These are phyloP conservation scores for Lepidurus apus DNA, from an alignment of 1,140 invertebrate species.

Conservation along the genomic window DNA sequence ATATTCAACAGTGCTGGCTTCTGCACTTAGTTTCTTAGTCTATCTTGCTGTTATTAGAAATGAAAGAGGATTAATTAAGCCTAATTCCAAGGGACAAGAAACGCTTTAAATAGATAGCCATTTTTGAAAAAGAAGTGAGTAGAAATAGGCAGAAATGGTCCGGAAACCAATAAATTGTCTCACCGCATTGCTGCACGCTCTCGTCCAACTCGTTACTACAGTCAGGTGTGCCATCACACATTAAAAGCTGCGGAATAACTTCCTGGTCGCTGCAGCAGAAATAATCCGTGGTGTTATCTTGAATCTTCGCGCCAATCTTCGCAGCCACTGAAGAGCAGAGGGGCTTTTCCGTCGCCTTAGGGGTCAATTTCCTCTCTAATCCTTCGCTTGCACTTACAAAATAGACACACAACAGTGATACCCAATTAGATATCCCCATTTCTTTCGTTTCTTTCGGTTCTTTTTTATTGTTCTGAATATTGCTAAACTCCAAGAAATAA, in stretches of 20 bases:
- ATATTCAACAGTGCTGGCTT: too few relatives aligned
- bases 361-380: background rate
- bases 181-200: constrained; percentile 36
- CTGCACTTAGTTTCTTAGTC: too few relatives aligned
- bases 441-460: background rate
- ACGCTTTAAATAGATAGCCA: too few relatives aligned
- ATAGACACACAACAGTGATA: background rate
- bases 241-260: constrained; percentile 38
- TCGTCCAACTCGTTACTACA: constrained; percentile 41
- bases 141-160: background rate
- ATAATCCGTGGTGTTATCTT: background rate
- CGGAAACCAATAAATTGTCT: background rate
- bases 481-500: background rate
- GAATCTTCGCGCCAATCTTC: background rate
- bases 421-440: background rate
- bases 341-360: background rate
- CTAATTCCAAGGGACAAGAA: too few relatives aligned
- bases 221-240: constrained; percentile 41
- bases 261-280: constrained; percentile 25
- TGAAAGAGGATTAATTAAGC: too few relatives aligned
- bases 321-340: background rate
- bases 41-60: too few relatives aligned
- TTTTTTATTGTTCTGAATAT: background rate
- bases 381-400: background rate
- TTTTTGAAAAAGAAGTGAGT: background rate